Evolutionary conservation across 2,888 invertebrate species (phyloP).

Genomic region (Formica aserva): DNA sequence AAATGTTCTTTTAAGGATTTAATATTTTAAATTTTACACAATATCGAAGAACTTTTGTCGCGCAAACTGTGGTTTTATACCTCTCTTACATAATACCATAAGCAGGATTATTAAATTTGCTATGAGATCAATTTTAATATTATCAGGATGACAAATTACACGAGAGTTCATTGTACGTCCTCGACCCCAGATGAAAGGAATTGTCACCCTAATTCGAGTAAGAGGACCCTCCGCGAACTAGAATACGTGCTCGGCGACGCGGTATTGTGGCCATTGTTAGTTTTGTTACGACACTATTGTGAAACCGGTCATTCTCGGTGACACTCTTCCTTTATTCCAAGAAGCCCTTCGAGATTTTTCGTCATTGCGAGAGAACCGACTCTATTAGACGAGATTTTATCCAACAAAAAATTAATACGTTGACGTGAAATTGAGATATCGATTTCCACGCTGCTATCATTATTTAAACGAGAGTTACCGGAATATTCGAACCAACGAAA

Average conservation of each 20-base stretch:
- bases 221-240: slow-evolving; percentile 9
- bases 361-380: slow-evolving; percentile 57
- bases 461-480: neutral
- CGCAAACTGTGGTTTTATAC: neutral
- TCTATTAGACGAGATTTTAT: slow-evolving; percentile 61
- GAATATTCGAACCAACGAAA: neutral
- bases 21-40: neutral
- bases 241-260: slow-evolving; percentile 13
- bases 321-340: slow-evolving; percentile 58
- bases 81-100: neutral
- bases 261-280: slow-evolving; percentile 68
- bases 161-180: slow-evolving; percentile 21
- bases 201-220: slow-evolving; percentile 47
- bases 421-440: neutral
- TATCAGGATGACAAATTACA: neutral
- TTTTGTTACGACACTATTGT: slow-evolving; percentile 65
- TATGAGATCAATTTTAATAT: slow-evolving; percentile 29
- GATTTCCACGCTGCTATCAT: neutral
- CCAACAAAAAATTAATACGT: slow-evolving; percentile 2
- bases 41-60: neutral
- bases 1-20: neutral
- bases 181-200: slow-evolving; percentile 40
- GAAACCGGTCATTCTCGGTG: slow-evolving; percentile 50
- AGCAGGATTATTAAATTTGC: slow-evolving; percentile 23
- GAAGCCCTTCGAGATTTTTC: slow-evolving; percentile 26